Evolutionary conservation across 2,888 invertebrate genomes (phyloP).

Genomic region (Troilus luridus): DNA sequence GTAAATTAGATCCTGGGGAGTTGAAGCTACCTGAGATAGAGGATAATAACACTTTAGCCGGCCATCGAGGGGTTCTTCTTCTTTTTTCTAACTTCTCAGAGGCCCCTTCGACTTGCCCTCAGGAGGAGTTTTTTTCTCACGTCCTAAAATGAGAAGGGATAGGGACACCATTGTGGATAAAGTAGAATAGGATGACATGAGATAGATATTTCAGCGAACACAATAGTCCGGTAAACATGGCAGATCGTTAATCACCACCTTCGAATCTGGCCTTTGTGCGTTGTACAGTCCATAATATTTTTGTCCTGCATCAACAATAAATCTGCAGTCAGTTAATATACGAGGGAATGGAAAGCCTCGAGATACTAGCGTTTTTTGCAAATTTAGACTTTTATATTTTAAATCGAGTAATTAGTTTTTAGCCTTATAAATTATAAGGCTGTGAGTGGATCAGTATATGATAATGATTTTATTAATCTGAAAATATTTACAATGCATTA

Average conservation of each 20-base stretch:
- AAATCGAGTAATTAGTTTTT: too few species aligned
- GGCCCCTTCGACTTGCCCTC: not conserved
- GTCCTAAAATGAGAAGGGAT: not conserved
- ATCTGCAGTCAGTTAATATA: not conserved
- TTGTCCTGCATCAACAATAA: not conserved
- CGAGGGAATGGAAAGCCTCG: too few species aligned
- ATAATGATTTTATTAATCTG: too few species aligned
- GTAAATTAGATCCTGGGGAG: not conserved
- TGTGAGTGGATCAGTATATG: too few species aligned
- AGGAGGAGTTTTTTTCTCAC: not conserved
- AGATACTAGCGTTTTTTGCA: too few species aligned
- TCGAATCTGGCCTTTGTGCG: not conserved
- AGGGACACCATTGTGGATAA: not conserved
- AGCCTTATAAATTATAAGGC: too few species aligned
- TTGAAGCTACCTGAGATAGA: slow-evolving; percentile 22
- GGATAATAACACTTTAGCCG: slow-evolving; percentile 4
- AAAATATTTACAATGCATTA: too few species aligned
- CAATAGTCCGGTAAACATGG: not conserved
- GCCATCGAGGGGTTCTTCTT: not conserved
- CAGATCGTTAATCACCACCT: slow-evolving; percentile 1
- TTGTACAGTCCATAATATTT: not conserved
- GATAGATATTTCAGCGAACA: slow-evolving; percentile 16
- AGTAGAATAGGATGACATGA: not conserved
- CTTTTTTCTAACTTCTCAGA: not conserved
- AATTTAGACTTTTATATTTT: too few species aligned